A percentile compares a stretch with the other conserved stretches of the same genome.
phyloP scores from a whole-genome alignment of 2,113 vertebrate genomes.

The Choloepus hoffmanni region DNA sequence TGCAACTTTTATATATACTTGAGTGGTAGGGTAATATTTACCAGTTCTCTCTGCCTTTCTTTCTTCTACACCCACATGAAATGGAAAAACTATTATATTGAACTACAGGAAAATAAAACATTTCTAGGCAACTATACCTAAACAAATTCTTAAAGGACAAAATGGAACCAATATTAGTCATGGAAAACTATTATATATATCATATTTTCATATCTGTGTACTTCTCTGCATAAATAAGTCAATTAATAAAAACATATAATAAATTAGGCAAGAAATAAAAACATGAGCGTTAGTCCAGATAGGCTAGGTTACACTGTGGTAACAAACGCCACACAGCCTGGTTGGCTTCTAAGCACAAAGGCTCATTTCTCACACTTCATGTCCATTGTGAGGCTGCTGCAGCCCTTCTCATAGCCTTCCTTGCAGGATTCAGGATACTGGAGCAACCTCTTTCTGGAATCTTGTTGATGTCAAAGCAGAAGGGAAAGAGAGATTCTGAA shows the following conservation, averaged over 20 bases:
- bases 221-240: background rate
- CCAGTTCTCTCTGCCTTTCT: background rate
- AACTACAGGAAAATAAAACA: background rate
- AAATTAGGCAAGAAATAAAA: background rate
- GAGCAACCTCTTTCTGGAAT: background rate
- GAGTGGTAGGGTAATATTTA: background rate
- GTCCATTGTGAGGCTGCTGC: background rate
- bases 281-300: background rate
- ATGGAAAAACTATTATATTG: background rate
- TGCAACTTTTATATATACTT: background rate
- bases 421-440: background rate
- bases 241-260: background rate
- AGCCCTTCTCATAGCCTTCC: background rate
- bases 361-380: background rate
- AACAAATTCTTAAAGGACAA: background rate
- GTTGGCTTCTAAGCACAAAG: background rate
- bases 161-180: background rate
- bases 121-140: background rate
- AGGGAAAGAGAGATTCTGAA: background rate
- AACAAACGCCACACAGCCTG: background rate
- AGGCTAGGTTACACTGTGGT: background rate
- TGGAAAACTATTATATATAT: background rate
- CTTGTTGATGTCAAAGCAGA: background rate
- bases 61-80: background rate
- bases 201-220: background rate